Conservation (phyloP, 2,888 invertebrate genomes). For the Drosophila testacea region DNA sequence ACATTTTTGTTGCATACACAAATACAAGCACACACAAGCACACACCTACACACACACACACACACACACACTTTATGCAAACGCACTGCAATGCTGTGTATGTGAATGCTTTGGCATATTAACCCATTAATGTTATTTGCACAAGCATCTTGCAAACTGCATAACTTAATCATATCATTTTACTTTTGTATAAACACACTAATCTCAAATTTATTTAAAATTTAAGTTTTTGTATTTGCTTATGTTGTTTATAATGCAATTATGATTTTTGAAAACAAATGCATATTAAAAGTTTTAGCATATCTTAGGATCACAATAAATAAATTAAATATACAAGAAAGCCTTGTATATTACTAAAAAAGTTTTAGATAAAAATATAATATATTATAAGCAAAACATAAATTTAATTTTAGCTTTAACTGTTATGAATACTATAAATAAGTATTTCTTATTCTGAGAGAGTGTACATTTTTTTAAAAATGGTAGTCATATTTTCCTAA, state of each 20-base stretch:
- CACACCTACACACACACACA: not conserved
- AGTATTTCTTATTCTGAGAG: too few relatives aligned
- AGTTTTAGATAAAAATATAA: too few relatives aligned
- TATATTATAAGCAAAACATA: too few relatives aligned
- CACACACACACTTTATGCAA: not conserved
- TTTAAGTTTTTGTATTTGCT: not conserved
- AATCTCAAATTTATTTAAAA: not conserved
- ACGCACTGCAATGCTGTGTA: slow-evolving; percentile 6
- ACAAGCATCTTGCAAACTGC: not conserved
- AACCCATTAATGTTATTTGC: slow-evolving; percentile 45
- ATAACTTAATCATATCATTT: slow-evolving; percentile 1
- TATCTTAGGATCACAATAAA: not conserved
- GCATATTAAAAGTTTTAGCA: not conserved
- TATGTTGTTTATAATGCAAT: not conserved
- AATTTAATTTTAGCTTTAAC: too few relatives aligned
- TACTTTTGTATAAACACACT: not conserved
- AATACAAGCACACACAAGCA: slow-evolving; percentile 1
- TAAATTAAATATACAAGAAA: not conserved
- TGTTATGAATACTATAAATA: too few relatives aligned
- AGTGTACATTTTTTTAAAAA: too few relatives aligned
- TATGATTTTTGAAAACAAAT: not conserved
- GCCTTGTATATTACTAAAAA: not conserved
- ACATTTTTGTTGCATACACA: slow-evolving; percentile 52
- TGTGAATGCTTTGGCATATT: slow-evolving; percentile 31
- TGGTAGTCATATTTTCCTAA: too few relatives aligned